phyloP scores from a whole-genome alignment of 2,888 invertebrate species.

The Ellobium chinense region DNA sequence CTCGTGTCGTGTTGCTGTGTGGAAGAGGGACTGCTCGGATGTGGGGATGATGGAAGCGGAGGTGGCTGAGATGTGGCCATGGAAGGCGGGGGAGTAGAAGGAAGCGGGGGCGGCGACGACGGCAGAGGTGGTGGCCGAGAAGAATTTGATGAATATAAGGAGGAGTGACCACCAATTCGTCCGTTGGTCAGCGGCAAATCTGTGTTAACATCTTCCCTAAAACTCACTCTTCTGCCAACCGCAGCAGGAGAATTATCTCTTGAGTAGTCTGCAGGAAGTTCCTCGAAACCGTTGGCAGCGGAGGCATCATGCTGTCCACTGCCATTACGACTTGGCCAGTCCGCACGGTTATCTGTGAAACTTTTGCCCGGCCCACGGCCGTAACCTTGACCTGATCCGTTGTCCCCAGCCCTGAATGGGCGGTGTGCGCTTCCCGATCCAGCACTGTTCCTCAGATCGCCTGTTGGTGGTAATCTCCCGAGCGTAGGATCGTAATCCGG shows the following conservation, averaged over 20 bases:
- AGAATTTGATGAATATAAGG: not conserved
- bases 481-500: not conserved
- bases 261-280: conserved; percentile 48
- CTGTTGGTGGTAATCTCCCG: not conserved
- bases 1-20: conserved; percentile 55
- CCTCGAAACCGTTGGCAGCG: conserved; percentile 39
- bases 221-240: conserved; percentile 17
- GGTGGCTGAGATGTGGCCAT: not conserved
- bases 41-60: conserved; percentile 19
- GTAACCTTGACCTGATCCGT: not conserved
- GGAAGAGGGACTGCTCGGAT: not conserved
- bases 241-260: conserved; percentile 34
- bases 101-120: not conserved
- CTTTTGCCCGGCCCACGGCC: not conserved
- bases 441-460: not conserved
- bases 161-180: not conserved
- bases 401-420: not conserved
- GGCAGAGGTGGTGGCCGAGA: conserved; percentile 33
- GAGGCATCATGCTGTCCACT: not conserved
- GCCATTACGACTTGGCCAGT: not conserved
- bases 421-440: not conserved
- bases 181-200: not conserved
- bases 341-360: not conserved
- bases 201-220: not conserved
- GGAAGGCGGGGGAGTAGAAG: not conserved